Conservation (phyloP, 2,113 vertebrate species). For the Thunnus thynnus region DNA sequence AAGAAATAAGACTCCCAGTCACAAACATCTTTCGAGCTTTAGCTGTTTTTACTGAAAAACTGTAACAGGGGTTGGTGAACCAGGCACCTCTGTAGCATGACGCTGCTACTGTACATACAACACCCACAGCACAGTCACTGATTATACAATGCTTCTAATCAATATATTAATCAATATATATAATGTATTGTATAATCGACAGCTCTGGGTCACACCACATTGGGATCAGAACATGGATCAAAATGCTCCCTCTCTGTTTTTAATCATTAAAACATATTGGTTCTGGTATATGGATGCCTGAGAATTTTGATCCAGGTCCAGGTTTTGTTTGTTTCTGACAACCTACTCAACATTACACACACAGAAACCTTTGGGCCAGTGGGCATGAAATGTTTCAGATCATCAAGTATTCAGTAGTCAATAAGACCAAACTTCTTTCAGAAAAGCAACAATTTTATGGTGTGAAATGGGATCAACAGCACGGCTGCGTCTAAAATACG, state of each 20-base stretch:
- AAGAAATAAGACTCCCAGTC: slow-evolving; percentile 12
- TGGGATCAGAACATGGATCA: slow-evolving; percentile 13
- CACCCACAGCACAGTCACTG: slow-evolving; percentile 61
- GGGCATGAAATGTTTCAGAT: background rate
- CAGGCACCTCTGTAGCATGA: slow-evolving; percentile 63
- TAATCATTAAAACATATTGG: no score
- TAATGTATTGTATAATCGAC: slow-evolving; percentile 49
- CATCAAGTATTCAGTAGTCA: background rate
- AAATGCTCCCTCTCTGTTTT: background rate
- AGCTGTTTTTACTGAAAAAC: slow-evolving; percentile 70
- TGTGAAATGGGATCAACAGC: slow-evolving; percentile 3
- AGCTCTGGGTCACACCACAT: slow-evolving; percentile 24
- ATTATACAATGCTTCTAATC: slow-evolving; percentile 62
- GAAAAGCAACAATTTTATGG: background rate
- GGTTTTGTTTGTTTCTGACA: background rate
- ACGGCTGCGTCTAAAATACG: background rate
- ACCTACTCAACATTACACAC: background rate
- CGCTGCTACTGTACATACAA: slow-evolving; percentile 62
- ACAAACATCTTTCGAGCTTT: slow-evolving; percentile 31
- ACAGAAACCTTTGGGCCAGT: slow-evolving; percentile 1
- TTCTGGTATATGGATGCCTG: background rate
- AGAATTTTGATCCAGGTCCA: background rate
- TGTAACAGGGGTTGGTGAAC: slow-evolving; percentile 61
- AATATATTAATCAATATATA: slow-evolving; percentile 44
- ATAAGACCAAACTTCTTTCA: background rate